phyloP scores from a whole-genome alignment of 2,888 invertebrate species.

The Chouioia cunea region DNA sequence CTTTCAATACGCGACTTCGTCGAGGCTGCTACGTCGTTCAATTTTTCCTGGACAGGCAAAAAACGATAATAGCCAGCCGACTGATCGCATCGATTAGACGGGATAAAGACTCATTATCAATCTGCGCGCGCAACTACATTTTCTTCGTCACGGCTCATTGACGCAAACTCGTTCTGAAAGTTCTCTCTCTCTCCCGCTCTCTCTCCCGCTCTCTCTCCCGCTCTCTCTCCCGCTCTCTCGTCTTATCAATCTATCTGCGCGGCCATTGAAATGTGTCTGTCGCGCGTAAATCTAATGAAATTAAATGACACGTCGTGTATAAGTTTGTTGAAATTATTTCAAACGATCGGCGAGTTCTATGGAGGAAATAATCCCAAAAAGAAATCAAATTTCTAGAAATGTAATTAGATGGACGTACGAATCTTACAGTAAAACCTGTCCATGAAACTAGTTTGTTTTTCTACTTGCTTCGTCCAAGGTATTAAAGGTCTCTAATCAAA shows the following conservation, averaged over 20 bases:
- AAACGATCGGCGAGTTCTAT: neutral
- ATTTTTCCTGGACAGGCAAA: neutral
- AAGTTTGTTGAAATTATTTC: constrained; percentile 4
- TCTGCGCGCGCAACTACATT: constrained; percentile 12
- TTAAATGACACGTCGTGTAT: constrained; percentile 34
- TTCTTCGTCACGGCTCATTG: constrained; percentile 38
- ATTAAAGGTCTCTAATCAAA: neutral
- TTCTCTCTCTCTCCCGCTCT: too few relatives aligned
- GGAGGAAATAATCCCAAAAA: neutral
- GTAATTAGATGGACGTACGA: neutral
- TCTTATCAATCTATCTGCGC: too few relatives aligned
- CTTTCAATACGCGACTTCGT: neutral
- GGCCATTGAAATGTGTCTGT: constrained; percentile 22
- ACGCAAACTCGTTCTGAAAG: constrained; percentile 38
- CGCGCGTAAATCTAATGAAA: constrained; percentile 40
- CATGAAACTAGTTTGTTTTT: constrained; percentile 28
- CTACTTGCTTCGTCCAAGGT: neutral
- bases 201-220: too few relatives aligned
- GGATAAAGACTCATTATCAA: constrained; percentile 42
- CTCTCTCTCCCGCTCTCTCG: too few relatives aligned
- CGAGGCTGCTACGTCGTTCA: neutral
- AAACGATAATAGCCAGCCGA: constrained; percentile 10
- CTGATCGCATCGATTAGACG: constrained; percentile 31
- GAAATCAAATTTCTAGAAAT: constrained; percentile 3
- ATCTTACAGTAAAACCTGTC: neutral